Percentiles rank a stretch among this genome's conserved stretches.
Evolutionary conservation across 2,888 invertebrate species (phyloP).

Genomic region (Acanthoscelides obtectus): DNA sequence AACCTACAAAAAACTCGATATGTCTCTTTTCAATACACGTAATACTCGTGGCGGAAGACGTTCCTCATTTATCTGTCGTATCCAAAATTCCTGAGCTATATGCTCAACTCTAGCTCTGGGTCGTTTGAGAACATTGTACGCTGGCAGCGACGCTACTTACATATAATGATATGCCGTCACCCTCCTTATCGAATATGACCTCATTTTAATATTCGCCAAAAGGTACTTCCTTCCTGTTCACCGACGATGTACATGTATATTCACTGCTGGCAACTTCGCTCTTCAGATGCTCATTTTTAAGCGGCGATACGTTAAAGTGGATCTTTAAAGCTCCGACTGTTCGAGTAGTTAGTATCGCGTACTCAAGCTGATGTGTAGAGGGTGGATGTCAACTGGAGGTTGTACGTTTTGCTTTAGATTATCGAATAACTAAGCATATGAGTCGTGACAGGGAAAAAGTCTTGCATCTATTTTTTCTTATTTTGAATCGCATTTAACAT

Average conservation of each 20-base stretch:
- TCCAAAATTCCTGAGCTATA: background rate
- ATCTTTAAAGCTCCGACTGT: background rate
- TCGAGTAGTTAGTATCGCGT: background rate
- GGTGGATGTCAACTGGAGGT: no score
- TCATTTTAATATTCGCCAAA: slow-evolving; percentile 37
- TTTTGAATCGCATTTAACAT: no score
- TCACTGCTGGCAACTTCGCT: background rate
- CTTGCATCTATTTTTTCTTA: no score
- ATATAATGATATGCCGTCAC: slow-evolving; percentile 40
- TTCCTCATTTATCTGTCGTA: no score
- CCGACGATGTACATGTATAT: background rate
- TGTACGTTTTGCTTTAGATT: no score
- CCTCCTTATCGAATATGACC: slow-evolving; percentile 39
- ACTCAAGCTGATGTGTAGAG: no score
- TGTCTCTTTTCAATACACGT: no score
- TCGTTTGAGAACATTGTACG: slow-evolving; percentile 3
- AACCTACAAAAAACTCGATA: no score
- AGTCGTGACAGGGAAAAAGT: no score
- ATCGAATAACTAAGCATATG: no score
- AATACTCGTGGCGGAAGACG: no score
- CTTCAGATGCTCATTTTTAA: background rate
- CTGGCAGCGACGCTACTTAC: slow-evolving; percentile 26
- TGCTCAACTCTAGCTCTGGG: background rate
- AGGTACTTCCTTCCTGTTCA: background rate
- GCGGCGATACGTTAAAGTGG: background rate